These are phyloP conservation scores for Anorthoa munda DNA, from an alignment of 2,888 invertebrate species.

Conservation along the genomic window DNA sequence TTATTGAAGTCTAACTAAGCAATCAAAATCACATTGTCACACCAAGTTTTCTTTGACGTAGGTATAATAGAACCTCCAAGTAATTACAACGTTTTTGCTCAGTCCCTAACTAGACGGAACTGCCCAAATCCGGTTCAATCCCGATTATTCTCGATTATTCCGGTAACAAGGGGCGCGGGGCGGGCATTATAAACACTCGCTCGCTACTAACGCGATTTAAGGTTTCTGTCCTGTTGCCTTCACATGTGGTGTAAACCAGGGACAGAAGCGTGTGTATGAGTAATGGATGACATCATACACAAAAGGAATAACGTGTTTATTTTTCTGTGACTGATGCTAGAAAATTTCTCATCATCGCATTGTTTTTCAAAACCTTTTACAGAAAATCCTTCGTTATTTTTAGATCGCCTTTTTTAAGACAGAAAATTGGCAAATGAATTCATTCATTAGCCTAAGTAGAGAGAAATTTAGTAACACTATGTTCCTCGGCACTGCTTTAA, in stretches of 20 bases:
- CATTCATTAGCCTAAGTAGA: too few relatives aligned
- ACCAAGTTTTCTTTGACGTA: neutral
- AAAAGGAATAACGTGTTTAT: neutral
- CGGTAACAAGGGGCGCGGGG: slow-evolving; percentile 70
- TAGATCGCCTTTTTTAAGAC: too few relatives aligned
- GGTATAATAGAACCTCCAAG: slow-evolving; percentile 2
- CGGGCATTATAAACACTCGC: slow-evolving; percentile 84
- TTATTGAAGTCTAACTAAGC: neutral
- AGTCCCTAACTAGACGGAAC: slow-evolving; percentile 52
- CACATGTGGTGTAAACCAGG: slow-evolving; percentile 47
- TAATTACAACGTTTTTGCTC: slow-evolving; percentile 53
- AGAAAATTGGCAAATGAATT: too few relatives aligned
- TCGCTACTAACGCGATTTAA: slow-evolving; percentile 86
- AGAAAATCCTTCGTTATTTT: neutral
- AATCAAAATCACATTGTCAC: neutral
- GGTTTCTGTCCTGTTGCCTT: slow-evolving; percentile 77
- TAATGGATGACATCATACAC: neutral
- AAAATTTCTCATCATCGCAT: too few relatives aligned
- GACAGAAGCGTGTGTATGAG: slow-evolving; percentile 17
- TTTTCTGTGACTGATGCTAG: neutral
- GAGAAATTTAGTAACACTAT: too few relatives aligned
- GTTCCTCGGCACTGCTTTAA: too few relatives aligned
- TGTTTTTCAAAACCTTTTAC: neutral
- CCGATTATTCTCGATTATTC: slow-evolving; percentile 77
- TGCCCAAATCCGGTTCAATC: slow-evolving; percentile 64